phyloP scores from a whole-genome alignment of 2,113 vertebrate species.

The Atractosteus spatula region DNA sequence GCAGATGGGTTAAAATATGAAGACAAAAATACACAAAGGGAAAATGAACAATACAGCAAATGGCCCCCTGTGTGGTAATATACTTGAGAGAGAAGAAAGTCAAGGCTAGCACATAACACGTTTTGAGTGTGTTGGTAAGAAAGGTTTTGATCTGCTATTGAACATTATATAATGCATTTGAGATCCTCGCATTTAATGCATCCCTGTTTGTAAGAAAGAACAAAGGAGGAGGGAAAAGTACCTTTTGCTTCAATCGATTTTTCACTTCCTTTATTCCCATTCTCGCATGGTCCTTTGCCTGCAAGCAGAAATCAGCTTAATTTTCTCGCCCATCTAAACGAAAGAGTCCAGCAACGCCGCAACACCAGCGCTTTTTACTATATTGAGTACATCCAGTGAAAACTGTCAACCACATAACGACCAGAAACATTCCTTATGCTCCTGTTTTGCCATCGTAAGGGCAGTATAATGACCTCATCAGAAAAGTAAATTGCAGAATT shows the following conservation, averaged over 20 bases:
- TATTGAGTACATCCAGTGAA: too few species aligned
- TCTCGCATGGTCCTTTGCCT: slow-evolving; percentile 84
- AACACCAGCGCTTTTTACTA: too few species aligned
- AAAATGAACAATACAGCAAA: background rate
- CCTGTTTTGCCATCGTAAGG: too few species aligned
- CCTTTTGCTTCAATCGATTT: slow-evolving; percentile 73
- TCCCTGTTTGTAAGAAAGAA: slow-evolving; percentile 57
- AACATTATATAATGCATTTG: slow-evolving; percentile 71
- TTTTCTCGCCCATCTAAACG: background rate
- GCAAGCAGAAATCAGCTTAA: slow-evolving; percentile 54
- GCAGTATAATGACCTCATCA: too few species aligned
- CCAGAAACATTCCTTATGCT: too few species aligned
- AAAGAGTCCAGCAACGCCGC: too few species aligned
- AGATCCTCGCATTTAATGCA: slow-evolving; percentile 61
- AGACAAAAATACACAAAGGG: too few species aligned
- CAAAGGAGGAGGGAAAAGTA: slow-evolving; percentile 21
- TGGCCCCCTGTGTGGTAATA: background rate
- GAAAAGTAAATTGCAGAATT: too few species aligned
- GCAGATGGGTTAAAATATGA: too few species aligned
- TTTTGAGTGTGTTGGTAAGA: slow-evolving; percentile 70
- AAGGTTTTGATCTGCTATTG: slow-evolving; percentile 65
- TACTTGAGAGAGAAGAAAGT: slow-evolving; percentile 1
- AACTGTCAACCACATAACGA: too few species aligned
- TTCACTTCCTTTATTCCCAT: slow-evolving; percentile 86
- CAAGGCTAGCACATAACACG: slow-evolving; percentile 63